Base-by-base conservation (phyloP, 2,888 invertebrate genomes). In the Prosopocoilus inquinatus region DNA sequence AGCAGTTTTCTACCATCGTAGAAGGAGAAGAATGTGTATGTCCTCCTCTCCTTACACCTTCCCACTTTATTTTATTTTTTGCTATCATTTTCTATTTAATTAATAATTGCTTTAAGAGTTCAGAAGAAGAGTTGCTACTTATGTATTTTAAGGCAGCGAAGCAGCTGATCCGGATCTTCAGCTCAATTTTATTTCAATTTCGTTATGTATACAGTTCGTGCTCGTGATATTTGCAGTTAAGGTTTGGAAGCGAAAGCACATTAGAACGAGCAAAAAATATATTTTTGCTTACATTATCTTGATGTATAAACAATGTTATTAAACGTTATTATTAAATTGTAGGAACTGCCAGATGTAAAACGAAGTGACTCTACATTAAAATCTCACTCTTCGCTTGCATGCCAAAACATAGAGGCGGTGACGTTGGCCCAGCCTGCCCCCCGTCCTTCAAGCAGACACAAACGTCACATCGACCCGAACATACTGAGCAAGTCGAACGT, bases 261-360 rank as follows among this genome's bases (percentile, higher is more conserved):
- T n/a, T n/a, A n/a, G n/a, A n/a, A n/a, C n/a, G n/a, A n/a, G n/a
- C n/a, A n/a, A n/a, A n/a, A n/a, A n/a, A n/a, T n/a, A n/a, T n/a
- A n/a, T n/a, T n/a, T n/a, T n/a, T n/a, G n/a, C n/a, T n/a, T n/a
- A n/a, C n/a, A n/a, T n/a, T n/a, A n/a, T n/a, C n/a, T n/a, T n/a
- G n/a, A n/a, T n/a, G n/a, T n/a, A n/a, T 20, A 20, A 20, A 20
- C 4, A 1, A 16, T 16, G 3, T 16, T 16, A 16, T 16, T 16
- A 16, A 2, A 2, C 3, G 3, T 16, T 16, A 16, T 16, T 16
- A 16, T 16, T 13, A 11, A 58, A 56, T 58, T 64, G 11, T 55
- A 78, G 78, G 82, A 82, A 63, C 76, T 81, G 54, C 73, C 75
- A 0, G 76, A 75, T 55, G 61, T 62, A 47, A 61, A 62, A 45